These are phyloP conservation scores for Chinchilla lanigera DNA, from an alignment of 2,113 vertebrate genomes.

Conservation along the genomic window DNA sequence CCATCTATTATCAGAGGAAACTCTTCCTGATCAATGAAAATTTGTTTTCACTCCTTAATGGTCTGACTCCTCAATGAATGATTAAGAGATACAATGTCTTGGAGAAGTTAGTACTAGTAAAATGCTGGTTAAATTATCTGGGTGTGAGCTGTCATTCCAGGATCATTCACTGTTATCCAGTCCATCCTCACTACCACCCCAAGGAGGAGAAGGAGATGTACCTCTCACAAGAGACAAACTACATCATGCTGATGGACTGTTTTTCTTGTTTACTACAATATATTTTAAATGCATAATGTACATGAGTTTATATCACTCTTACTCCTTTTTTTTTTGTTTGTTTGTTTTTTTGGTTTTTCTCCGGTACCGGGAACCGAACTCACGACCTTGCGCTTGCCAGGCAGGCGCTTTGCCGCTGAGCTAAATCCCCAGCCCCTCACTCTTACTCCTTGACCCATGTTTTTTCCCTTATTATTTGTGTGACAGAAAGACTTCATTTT, in stretches of 20 bases:
- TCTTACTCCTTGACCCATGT: not conserved
- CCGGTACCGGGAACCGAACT: no score
- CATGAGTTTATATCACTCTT: not conserved
- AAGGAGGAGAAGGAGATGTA: not conserved
- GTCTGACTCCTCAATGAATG: not conserved
- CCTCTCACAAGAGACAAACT: not conserved
- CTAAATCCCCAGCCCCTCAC: no score
- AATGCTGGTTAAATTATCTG: not conserved
- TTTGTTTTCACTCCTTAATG: not conserved
- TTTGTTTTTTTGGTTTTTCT: no score
- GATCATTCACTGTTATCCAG: not conserved
- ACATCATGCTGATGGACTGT: no score
- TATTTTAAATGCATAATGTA: not conserved
- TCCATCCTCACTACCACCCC: not conserved
- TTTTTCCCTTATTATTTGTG: not conserved
- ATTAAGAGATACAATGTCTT: constrained; percentile 20
- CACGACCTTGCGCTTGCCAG: no score
- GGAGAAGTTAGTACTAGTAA: not conserved
- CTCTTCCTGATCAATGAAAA: not conserved
- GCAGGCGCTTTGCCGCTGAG: no score
- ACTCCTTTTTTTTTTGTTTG: no score
- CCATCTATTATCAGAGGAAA: not conserved
- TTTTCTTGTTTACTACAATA: not conserved
- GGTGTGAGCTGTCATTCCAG: not conserved
- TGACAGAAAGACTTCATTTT: not conserved